These are phyloP conservation scores for Girardia tigrina DNA, from an alignment of 2,888 invertebrate species.

Conservation along the genomic window DNA sequence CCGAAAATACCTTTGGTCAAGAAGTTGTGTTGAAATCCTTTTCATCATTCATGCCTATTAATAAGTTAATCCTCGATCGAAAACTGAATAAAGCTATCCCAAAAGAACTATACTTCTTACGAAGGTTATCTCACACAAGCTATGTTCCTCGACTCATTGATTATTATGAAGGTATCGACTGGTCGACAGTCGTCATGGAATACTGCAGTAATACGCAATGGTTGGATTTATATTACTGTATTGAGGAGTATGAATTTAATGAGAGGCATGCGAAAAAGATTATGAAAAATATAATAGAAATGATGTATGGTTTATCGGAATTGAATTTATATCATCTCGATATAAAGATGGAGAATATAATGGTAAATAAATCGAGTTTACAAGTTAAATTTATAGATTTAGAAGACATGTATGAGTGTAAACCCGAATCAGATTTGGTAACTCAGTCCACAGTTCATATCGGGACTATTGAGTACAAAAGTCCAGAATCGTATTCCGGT, in stretches of 20 bases:
- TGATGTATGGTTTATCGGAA: not conserved
- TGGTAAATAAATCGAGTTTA: not conserved
- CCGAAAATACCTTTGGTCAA: no score
- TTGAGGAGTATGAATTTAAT: not conserved
- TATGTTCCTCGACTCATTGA: not conserved
- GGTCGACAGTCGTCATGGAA: not conserved
- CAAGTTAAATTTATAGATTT: not conserved
- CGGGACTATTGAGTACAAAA: not conserved
- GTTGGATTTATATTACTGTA: constrained; percentile 9
- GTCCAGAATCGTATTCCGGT: not conserved
- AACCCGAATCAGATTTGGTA: not conserved
- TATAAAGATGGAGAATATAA: not conserved
- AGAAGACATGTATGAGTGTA: not conserved
- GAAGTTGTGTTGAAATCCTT: no score
- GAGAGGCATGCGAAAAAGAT: not conserved
- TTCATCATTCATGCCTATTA: no score
- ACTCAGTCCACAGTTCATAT: not conserved
- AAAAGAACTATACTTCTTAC: not conserved
- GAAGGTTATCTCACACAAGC: not conserved
- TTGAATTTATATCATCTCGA: not conserved
- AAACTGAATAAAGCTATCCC: not conserved
- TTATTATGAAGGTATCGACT: not conserved
- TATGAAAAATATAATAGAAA: not conserved
- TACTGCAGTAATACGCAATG: not conserved
- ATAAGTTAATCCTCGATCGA: not conserved